Evolutionary conservation across 2,888 invertebrate species (phyloP).

Genomic region (Cheilosia vulpina): DNA sequence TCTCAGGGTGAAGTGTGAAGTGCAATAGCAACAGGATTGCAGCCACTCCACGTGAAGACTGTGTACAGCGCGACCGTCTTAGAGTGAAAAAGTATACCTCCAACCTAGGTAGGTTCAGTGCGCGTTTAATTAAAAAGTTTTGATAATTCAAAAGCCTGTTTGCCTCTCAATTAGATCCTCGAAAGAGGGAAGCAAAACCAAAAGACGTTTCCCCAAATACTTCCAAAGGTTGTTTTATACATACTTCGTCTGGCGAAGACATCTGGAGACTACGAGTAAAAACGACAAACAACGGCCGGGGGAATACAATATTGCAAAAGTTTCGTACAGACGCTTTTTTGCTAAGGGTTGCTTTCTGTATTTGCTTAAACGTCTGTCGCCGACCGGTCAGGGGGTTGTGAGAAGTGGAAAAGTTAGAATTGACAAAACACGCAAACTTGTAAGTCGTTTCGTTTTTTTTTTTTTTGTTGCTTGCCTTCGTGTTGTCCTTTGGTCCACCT

Average conservation of each 20-base stretch:
- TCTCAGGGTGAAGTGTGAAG: conserved; percentile 63
- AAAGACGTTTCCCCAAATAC: conserved; percentile 4
- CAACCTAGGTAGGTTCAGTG: conserved; percentile 47
- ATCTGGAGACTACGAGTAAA: conserved; percentile 23
- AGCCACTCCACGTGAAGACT: conserved; percentile 16
- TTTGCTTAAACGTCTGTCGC: conserved; percentile 68
- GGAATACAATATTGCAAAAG: conserved; percentile 72
- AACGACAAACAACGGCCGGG: conserved; percentile 28
- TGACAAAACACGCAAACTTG: conserved; percentile 74
- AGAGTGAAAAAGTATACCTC: conserved; percentile 15
- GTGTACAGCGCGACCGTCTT: conserved; percentile 32
- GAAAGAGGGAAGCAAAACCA: conserved; percentile 33
- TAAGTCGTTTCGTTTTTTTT: conserved; percentile 45
- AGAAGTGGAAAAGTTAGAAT: conserved; percentile 74
- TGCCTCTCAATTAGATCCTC: conserved; percentile 71
- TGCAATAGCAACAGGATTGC: conserved; percentile 67
- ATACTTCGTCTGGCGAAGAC: conserved; percentile 28
- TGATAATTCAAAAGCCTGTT: conserved; percentile 68
- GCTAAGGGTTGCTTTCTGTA: conserved; percentile 71
- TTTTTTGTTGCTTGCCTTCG: conserved; percentile 9
- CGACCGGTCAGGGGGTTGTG: conserved; percentile 16
- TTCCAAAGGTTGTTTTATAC: neutral
- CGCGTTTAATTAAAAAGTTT: conserved; percentile 74
- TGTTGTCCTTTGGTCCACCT: neutral
- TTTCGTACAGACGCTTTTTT: conserved; percentile 52